These are phyloP conservation scores for Monochamus saltuarius DNA, from an alignment of 1,140 invertebrate species.

Conservation along the genomic window DNA sequence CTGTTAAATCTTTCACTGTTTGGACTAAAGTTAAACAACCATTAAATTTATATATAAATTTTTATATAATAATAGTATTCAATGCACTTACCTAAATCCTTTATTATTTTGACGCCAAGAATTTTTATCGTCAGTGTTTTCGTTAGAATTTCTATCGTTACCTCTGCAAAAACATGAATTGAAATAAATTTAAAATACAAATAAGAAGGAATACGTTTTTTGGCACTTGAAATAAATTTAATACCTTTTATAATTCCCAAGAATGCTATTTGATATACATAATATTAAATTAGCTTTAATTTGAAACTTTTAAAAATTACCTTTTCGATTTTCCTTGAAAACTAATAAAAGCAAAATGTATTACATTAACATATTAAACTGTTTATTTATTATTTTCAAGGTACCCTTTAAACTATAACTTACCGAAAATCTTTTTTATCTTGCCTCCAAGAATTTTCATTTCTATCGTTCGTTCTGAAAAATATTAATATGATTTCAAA, in stretches of 20 bases:
- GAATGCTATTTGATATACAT: no score
- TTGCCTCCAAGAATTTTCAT: constrained; percentile 26
- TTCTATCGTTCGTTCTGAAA: constrained; percentile 17
- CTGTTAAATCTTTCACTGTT: constrained; percentile 13
- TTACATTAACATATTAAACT: no score
- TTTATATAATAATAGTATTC: constrained; percentile 7
- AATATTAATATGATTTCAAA: neutral
- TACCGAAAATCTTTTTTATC: constrained; percentile 26
- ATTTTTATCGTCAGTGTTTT: constrained; percentile 23
- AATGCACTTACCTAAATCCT: constrained; percentile 33
- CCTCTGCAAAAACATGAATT: constrained; percentile 22
- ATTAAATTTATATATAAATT: constrained; percentile 2
- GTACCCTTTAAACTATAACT: constrained; percentile 1
- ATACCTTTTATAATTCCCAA: no score
- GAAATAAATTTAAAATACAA: neutral
- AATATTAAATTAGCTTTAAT: no score
- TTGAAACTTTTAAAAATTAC: no score
- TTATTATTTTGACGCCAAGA: constrained; percentile 41
- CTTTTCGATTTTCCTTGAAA: no score
- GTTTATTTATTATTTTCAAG: no score
- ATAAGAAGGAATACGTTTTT: neutral
- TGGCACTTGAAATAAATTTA: constrained; percentile 12
- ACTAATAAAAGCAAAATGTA: no score
- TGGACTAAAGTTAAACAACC: constrained; percentile 12
- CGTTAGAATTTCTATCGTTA: constrained; percentile 31